phyloP scores from a whole-genome alignment of 2,797 vertebrate species.

The Poecilia gillii region DNA sequence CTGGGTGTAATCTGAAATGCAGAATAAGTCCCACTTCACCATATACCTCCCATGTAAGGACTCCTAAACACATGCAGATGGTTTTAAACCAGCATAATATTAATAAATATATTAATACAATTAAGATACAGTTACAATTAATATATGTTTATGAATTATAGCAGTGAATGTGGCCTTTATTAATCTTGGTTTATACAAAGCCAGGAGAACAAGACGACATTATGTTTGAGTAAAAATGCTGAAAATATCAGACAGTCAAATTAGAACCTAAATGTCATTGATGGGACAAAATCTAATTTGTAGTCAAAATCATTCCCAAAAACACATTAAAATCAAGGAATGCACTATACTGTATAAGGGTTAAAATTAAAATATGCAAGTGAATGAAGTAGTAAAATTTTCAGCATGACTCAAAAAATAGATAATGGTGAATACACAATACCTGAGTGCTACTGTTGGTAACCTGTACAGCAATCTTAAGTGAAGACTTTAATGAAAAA shows the following conservation, averaged over 20 bases:
- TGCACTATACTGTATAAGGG: not conserved
- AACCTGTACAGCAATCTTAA: not conserved
- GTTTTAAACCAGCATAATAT: not conserved
- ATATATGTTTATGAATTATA: not conserved
- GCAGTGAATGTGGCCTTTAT: not conserved
- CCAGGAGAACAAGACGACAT: not conserved
- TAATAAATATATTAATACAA: not conserved
- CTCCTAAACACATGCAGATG: not conserved
- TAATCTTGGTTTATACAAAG: not conserved
- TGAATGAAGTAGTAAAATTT: not conserved
- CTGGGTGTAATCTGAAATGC: not conserved
- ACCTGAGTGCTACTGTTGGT: not conserved
- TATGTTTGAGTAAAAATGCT: not conserved
- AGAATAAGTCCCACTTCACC: not conserved
- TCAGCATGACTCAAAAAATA: not conserved
- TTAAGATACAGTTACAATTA: not conserved
- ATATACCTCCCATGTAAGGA: not conserved
- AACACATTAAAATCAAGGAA: not conserved
- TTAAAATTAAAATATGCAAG: not conserved
- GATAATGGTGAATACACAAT: not conserved
- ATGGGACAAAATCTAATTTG: not conserved
- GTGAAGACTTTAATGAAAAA: not conserved
- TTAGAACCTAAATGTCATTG: not conserved
- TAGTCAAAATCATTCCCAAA: not conserved
- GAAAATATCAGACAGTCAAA: not conserved